Evolutionary conservation across 2,113 vertebrate species (phyloP).

Genomic region (Pelecanoides urinatrix): DNA sequence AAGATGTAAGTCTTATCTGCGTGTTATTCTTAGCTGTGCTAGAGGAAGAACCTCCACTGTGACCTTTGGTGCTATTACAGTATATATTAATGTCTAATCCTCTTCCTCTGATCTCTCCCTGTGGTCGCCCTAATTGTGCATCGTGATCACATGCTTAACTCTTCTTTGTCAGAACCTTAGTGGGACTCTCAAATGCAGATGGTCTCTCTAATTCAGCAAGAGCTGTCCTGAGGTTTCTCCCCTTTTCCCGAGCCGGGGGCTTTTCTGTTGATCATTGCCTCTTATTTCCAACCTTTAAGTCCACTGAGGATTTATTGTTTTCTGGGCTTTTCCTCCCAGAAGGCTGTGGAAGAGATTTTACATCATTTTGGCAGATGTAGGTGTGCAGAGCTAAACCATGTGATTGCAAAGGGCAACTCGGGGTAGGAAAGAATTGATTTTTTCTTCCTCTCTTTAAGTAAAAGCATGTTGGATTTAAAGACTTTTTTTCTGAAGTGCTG

Average conservation of each 20-base stretch:
- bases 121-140: not conserved
- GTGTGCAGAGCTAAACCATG: not conserved
- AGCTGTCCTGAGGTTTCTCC: not conserved
- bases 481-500: not conserved
- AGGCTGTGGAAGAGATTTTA: not conserved
- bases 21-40: conserved; percentile 38
- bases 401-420: not conserved
- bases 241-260: not conserved
- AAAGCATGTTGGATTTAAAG: not conserved
- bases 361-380: not conserved
- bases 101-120: conserved; percentile 31
- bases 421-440: not conserved
- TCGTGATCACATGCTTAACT: not conserved
- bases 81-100: not conserved
- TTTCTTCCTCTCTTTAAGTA: not conserved
- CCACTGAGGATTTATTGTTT: not conserved
- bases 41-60: not conserved
- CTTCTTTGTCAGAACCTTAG: not conserved
- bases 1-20: conserved; percentile 63
- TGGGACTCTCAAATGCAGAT: not conserved
- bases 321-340: not conserved
- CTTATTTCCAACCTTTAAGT: not conserved
- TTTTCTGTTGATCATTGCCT: not conserved
- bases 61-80: conserved; percentile 24
- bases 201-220: not conserved